phyloP scores from a whole-genome alignment of 2,797 vertebrate species.

The Stomatorhinus walkeri region DNA sequence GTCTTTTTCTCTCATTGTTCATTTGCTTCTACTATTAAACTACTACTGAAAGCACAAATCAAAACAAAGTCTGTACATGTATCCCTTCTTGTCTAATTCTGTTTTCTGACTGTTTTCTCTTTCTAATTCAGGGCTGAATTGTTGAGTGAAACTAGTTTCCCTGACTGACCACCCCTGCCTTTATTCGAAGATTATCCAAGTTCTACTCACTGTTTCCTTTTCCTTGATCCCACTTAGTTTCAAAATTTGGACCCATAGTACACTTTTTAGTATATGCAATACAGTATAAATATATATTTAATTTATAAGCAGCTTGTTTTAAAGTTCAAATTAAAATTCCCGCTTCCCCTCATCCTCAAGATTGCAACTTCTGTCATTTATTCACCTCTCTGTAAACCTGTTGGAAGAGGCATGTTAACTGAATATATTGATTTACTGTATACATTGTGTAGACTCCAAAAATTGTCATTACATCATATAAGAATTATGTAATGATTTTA shows the following conservation, averaged over 20 bases:
- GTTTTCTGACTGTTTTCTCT: constrained; percentile 66
- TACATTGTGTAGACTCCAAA: constrained; percentile 15
- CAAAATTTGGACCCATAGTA: constrained; percentile 50
- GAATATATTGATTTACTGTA: constrained; percentile 27
- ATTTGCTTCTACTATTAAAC: constrained; percentile 14
- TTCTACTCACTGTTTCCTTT: constrained; percentile 53
- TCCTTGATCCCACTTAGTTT: constrained; percentile 43
- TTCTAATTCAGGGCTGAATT: constrained; percentile 76
- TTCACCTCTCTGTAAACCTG: constrained; percentile 45
- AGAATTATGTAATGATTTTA: constrained; percentile 37
- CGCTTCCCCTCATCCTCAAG: constrained; percentile 11
- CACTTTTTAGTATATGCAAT: constrained; percentile 30
- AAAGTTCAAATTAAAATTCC: constrained; percentile 32
- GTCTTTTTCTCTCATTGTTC: constrained; percentile 13
- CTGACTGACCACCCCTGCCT: constrained; percentile 70
- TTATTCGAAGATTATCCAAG: constrained; percentile 63
- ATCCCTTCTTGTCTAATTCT: constrained; percentile 33
- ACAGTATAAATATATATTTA: constrained; percentile 32
- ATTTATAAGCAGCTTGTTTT: constrained; percentile 41
- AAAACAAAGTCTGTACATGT: constrained; percentile 14
- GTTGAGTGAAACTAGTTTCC: constrained; percentile 81
- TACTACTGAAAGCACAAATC: constrained; percentile 27
- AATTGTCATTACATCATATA: constrained; percentile 31
- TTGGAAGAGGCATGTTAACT: constrained; percentile 24
- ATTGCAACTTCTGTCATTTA: not conserved